Evolutionary conservation across 2,888 invertebrate species (phyloP), one percentile per base, ranked within the genome.

Genomic region (Lamellibrachia columna): DNA sequence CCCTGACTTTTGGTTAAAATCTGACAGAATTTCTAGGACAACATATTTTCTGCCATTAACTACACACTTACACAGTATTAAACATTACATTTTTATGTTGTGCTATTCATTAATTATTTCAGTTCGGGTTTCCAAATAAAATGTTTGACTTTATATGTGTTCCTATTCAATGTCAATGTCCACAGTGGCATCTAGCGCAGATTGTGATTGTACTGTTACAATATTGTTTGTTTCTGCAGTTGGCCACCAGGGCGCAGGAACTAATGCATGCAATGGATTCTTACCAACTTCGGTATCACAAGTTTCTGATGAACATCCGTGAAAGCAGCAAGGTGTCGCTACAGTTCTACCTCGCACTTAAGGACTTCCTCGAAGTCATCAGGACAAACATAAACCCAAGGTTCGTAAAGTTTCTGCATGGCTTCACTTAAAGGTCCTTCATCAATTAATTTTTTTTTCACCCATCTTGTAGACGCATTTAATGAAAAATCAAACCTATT

Each of bases 201-300:
- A 4, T 28, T 55, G 11, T 22, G 8, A 8, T 75, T 92, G 53
- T 92, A 53, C 28, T 3, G 8, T 11, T 92, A n/a, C 15, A 91
- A 22, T 75, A 75, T 22, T 75, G 75, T 22, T 75, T 6, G 90
- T 90, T 91, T 55, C 93, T 93, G 3, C 94, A 96, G 96, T 93
- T 96, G 52, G 94, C 95, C 7, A 92, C 60, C 28, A 94, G 94
- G 92, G 94, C 95, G 7, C 93, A 94, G 92, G 94, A 94, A 52
- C 93, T 95, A 92, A 95, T 95, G 95, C 93, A 94, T 90, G 94
- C 94, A 92, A 94, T 96, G 94, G 95, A 96, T 94, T 94, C 94
- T 40, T 96, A 96, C 93, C 95, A 95, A 94, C 93, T 94, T 53
- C 93, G 95, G 6, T 96, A 95, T 93, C 95, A 95, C 93, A 95